These are phyloP conservation scores for Hyposoter didymator DNA, from an alignment of 2,888 invertebrate genomes.

Conservation along the genomic window DNA sequence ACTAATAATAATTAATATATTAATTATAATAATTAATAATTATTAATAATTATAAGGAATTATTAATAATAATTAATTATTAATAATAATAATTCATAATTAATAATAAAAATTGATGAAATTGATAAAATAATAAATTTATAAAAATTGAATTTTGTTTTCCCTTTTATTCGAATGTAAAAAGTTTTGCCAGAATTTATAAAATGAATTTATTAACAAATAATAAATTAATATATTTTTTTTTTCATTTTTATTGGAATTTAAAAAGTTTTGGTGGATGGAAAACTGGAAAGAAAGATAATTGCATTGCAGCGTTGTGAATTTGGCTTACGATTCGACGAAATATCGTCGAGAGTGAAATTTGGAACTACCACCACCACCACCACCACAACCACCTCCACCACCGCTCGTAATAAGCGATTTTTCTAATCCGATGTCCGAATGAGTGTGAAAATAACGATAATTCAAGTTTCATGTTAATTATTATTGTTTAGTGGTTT, in stretches of 20 bases:
- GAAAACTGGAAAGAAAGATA: background rate
- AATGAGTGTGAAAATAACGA: slow-evolving; percentile 25
- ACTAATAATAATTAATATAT: too few relatives aligned
- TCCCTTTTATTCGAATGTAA: background rate
- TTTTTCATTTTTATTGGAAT: background rate
- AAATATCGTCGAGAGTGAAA: slow-evolving; percentile 45
- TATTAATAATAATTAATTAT: too few relatives aligned
- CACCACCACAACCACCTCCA: slow-evolving; percentile 54
- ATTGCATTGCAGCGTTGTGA: background rate
- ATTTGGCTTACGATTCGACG: background rate
- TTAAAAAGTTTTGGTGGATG: background rate
- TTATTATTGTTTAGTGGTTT: background rate
- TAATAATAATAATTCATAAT: too few relatives aligned
- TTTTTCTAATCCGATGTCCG: slow-evolving; percentile 42
- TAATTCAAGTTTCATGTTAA: background rate
- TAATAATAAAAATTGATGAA: too few relatives aligned
- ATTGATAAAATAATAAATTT: too few relatives aligned
- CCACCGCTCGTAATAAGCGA: slow-evolving; percentile 62
- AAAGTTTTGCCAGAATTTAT: too few relatives aligned
- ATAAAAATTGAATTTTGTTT: background rate
- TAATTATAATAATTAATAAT: too few relatives aligned
- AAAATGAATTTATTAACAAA: too few relatives aligned
- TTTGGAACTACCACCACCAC: slow-evolving; percentile 62
- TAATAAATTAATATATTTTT: background rate
- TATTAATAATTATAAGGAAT: too few relatives aligned